Evolutionary conservation across 2,888 invertebrate genomes (phyloP), one percentile per base, ranked within the genome.

Genomic region (Drosophila buzzatii): DNA sequence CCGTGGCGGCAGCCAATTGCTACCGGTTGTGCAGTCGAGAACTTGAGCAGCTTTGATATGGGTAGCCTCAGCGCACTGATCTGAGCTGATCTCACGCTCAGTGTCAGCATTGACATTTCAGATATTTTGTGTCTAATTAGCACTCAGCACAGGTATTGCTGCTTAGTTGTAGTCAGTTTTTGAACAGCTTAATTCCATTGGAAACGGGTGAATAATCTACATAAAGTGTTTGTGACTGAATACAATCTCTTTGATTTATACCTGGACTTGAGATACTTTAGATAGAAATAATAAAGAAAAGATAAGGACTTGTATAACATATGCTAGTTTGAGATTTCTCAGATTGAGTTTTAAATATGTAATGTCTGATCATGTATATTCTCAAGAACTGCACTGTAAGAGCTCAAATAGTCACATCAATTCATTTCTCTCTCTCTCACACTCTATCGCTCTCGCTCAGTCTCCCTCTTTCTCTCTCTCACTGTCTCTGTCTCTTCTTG

Each of bases 11-110:
- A 52, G 63, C 31, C 47, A 45, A 47, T 51, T 16, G 81, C 82
- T 87, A 82, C 88, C 56, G 71, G 66, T 75, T 61, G 67, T 41
- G 4, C 58, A 39, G 57, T 52, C 42, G 20, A 45, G 56, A 45
- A 27, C 33, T 62, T 56, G 61, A 39, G 42, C 51, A 9, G 56
- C 51, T 52, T 12, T 62, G 44, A 62, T 41, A 51, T 55, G 61
- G 49, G 44, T 37, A 59, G 49, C 23, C n/a, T 10, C 42, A 18
- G 9, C 5, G 12, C 39, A 45, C 23, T 52, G 39, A 56, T 44
- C 33, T 5, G 23, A 7, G 14, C 2, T 23, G 37, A 39, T 6
- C 23, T n/a, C 18, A 33, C 31, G 27, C 2, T 27, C 27, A 6
- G 27, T 27, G 49, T 12, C 31, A 1, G 49, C 1, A n/a, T 49